A percentile compares a stretch with the other conserved stretches of the same genome.
phyloP scores from a whole-genome alignment of 2,797 vertebrate genomes.

The Gymnothorax reevesii region DNA sequence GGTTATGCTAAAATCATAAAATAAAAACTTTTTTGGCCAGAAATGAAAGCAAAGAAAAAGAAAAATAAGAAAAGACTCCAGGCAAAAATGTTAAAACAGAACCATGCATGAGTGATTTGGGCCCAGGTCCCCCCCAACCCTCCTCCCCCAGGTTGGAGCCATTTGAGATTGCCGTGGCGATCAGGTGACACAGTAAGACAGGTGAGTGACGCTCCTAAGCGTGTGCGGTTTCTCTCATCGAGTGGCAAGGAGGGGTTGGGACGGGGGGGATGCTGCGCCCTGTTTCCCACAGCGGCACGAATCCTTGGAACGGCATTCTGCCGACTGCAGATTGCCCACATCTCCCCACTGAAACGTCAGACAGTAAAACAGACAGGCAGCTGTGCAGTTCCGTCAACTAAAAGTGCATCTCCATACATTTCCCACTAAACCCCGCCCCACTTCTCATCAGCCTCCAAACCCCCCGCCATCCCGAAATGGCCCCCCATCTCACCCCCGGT shows the following conservation, averaged over 20 bases:
- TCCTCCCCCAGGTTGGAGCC: conserved; percentile 59
- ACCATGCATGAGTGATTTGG: conserved; percentile 77
- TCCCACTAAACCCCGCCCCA: conserved; percentile 56
- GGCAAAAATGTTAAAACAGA: conserved; percentile 57
- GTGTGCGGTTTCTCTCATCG: conserved; percentile 73
- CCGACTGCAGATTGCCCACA: conserved; percentile 70
- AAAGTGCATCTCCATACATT: conserved; percentile 87
- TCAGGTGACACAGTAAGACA: conserved; percentile 83
- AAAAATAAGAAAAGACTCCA: conserved; percentile 31
- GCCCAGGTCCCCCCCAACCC: conserved; percentile 40
- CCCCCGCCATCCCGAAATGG: conserved; percentile 61
- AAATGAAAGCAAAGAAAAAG: conserved; percentile 41
- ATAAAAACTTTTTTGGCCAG: conserved; percentile 25
- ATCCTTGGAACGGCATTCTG: conserved; percentile 78
- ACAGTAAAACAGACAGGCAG: conserved; percentile 94
- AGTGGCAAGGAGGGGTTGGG: conserved; percentile 65
- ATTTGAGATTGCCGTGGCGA: conserved; percentile 78
- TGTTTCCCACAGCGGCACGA: conserved; percentile 71
- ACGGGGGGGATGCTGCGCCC: background rate
- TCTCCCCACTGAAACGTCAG: conserved; percentile 88
- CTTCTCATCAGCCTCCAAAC: conserved; percentile 27
- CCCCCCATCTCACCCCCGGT: conserved; percentile 69
- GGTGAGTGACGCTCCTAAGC: conserved; percentile 80
- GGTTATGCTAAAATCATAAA: conserved; percentile 30
- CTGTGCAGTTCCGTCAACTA: conserved; percentile 91